These are phyloP conservation scores for Laspeyria flexula DNA, from an alignment of 2,888 invertebrate species.

Conservation along the genomic window DNA sequence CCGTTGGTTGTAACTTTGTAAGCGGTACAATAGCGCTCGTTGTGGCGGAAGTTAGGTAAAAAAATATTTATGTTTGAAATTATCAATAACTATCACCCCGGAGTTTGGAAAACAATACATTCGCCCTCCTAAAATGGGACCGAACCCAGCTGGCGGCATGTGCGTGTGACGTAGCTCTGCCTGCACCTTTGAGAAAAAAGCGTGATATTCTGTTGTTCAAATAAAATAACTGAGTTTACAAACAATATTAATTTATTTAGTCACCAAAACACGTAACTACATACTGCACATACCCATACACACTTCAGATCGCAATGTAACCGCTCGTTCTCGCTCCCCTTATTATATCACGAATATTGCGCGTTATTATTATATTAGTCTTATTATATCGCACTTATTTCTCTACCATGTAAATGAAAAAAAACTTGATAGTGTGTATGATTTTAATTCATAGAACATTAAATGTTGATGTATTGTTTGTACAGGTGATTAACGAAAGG, in stretches of 20 bases:
- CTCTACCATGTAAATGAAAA: slow-evolving; percentile 9
- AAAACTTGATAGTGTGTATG: background rate
- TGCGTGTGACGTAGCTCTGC: too few relatives aligned
- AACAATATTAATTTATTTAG: slow-evolving; percentile 70
- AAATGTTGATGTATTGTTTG: slow-evolving; percentile 34
- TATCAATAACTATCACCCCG: too few relatives aligned
- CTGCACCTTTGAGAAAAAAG: too few relatives aligned
- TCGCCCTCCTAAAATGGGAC: too few relatives aligned
- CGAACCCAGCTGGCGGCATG: too few relatives aligned
- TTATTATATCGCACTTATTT: slow-evolving; percentile 8
- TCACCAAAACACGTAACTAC: slow-evolving; percentile 42
- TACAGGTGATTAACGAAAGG: slow-evolving; percentile 29
- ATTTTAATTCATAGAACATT: slow-evolving; percentile 7
- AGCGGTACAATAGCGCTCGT: too few relatives aligned
- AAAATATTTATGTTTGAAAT: too few relatives aligned
- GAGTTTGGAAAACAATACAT: too few relatives aligned
- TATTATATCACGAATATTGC: slow-evolving; percentile 21
- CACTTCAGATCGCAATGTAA: slow-evolving; percentile 59
- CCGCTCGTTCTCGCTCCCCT: slow-evolving; percentile 35
- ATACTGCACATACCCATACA: slow-evolving; percentile 51
- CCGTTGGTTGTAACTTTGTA: too few relatives aligned
- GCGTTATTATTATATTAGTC: slow-evolving; percentile 6
- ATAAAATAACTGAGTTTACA: slow-evolving; percentile 44
- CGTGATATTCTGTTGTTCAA: background rate
- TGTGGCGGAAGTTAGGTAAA: too few relatives aligned